Conservation (phyloP, 2,113 vertebrate genomes). For the Alexandromys fortis region DNA sequence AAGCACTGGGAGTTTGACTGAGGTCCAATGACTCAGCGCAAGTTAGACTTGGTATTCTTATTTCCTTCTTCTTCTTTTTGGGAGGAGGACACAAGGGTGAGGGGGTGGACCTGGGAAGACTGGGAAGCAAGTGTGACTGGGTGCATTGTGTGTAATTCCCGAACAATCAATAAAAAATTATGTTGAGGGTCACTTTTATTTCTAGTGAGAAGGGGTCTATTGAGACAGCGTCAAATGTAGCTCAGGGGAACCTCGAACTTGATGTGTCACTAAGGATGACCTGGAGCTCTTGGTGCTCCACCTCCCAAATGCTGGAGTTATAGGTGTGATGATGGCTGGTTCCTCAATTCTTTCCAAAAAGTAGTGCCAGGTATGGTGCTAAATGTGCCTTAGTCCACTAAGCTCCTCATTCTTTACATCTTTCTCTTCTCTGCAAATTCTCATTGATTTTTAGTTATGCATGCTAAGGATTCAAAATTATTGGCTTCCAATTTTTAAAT, state of each 20-base stretch:
- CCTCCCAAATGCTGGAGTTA: not conserved
- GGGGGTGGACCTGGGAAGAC: too few relatives aligned
- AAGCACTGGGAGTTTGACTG: not conserved
- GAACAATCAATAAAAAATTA: not conserved
- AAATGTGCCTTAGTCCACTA: not conserved
- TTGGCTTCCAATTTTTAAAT: not conserved
- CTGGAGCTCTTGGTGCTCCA: too few relatives aligned
- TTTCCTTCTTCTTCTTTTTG: not conserved
- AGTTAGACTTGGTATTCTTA: not conserved
- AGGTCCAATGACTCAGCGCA: not conserved
- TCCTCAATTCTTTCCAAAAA: not conserved
- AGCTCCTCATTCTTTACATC: not conserved
- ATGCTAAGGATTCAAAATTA: slow-evolving; percentile 8
- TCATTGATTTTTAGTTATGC: not conserved
- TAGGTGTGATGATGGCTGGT: not conserved
- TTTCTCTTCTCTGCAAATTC: not conserved
- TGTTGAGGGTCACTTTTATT: not conserved
- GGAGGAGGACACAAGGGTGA: too few relatives aligned
- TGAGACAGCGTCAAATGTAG: not conserved
- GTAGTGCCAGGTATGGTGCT: not conserved
- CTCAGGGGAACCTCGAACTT: too few relatives aligned
- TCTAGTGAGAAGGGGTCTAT: not conserved
- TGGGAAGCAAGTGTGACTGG: not conserved
- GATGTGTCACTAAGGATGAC: not conserved
- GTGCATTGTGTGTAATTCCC: not conserved